Percentiles rank a stretch among this genome's conserved stretches.
phyloP scores from a whole-genome alignment of 1,140 invertebrate genomes.

The Bombus fervidus region DNA sequence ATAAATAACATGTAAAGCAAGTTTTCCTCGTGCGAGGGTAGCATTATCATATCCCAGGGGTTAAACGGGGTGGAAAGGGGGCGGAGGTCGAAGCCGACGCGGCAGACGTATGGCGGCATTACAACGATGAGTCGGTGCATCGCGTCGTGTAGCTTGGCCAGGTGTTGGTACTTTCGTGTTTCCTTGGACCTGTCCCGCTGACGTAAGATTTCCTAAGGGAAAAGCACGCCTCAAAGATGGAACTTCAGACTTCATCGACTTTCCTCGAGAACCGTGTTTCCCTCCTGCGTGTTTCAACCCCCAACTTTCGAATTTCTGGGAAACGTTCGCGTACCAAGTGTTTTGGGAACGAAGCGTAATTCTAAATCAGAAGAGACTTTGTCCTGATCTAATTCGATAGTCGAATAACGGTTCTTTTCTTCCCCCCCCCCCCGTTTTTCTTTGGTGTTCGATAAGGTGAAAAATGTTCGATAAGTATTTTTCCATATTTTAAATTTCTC shows the following conservation, averaged over 20 bases:
- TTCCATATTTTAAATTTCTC: too few species aligned
- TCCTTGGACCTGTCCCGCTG: conserved; percentile 55
- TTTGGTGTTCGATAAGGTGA: too few species aligned
- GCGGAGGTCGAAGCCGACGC: conserved; percentile 18
- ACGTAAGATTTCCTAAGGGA: conserved; percentile 74
- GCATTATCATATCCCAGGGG: conserved; percentile 57
- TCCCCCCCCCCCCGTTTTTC: fast-evolving
- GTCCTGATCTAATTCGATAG: neutral
- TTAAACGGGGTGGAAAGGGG: conserved; percentile 36
- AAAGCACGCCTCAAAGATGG: conserved; percentile 27
- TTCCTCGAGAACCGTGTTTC: neutral
- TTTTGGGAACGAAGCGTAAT: neutral
- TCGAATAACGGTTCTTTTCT: neutral
- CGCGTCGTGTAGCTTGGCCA: conserved; percentile 8
- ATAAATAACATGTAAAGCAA: conserved; percentile 44
- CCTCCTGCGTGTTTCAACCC: neutral
- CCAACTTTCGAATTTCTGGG: neutral
- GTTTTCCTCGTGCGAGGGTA: conserved; percentile 34
- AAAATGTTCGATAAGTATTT: too few species aligned
- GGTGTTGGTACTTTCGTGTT: conserved; percentile 28
- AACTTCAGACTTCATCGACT: conserved; percentile 33
- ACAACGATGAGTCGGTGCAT: conserved; percentile 50
- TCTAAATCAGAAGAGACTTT: neutral
- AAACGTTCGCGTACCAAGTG: neutral
- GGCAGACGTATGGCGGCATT: conserved; percentile 47